Evolutionary conservation across 2,888 invertebrate genomes (phyloP), one percentile per base, ranked within the genome.

Genomic region (Cremastinae sp.): DNA sequence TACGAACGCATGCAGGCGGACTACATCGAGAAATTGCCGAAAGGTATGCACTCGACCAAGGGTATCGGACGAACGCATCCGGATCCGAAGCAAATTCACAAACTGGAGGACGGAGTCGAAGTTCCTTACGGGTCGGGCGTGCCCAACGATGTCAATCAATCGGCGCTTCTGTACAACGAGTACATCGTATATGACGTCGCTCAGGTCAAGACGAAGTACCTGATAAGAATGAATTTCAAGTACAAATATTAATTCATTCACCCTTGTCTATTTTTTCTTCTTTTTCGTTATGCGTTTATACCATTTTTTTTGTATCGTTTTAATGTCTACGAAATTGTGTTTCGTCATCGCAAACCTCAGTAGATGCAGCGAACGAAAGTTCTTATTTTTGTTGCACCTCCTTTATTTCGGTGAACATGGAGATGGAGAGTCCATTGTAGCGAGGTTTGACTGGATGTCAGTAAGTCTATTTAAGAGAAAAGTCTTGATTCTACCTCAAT

Each of bases 121-220:
- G 94, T 97, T 78, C 97, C 97, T 0, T 90, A 94, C 20, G 97
- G 97, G 7, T 92, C 92, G 83, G 93, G 94, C 0, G 84, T 92
- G 0, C 79, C 89, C n/a, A 85, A 88, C 45, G 83, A 89, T 0
- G 84, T 91, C 0, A 79, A 88, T 74, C 90, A 91, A 10, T 92
- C 90, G 0, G 88, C 91, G 2, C 91, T 98, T 79, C 91, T 98
- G 1, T 98, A 98, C 90, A 98, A 98, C 91, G 98, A 98, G 91
- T 95, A 93, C 86, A 96, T 99, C 90, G 98, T 99, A 0, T 99
- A 99, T 90, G 98, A 99, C 90, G 93, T 96, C 41, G 96, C 97
- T 9, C 99, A 99, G 91, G 95, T 98, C 38, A 95, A 96, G 83
- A 94, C 97, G 76, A 95, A 96, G 86, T 99, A 99, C 88, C 91